Base-by-base conservation (phyloP, 1,140 invertebrate species). In the Hycleus cichorii region DNA sequence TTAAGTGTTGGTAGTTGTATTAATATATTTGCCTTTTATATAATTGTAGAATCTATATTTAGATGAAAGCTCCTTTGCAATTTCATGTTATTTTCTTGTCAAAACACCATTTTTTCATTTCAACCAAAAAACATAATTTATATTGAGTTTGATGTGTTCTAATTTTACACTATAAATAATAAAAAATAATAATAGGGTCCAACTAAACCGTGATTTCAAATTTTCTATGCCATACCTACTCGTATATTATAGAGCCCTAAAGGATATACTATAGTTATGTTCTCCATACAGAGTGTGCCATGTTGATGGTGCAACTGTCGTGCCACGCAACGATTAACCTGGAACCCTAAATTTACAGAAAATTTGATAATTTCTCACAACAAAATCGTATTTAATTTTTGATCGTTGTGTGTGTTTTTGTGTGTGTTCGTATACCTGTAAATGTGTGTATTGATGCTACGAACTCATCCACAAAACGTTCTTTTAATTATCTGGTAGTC, bases 111-210 rank as follows among this genome's bases (percentile, higher is more conserved):
- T 46, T 53, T 45, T 53, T 45, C 43, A 40, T 25, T 44, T 32
- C 18, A 45, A 25, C 27, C 44, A 24, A 53, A 32, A 53, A 53
- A 53, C 38, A 53, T 53, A 53, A 53, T 53, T 53, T 53, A 25
- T 27, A 27, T 53, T 32, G 43, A 53, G 27, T 3, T 32, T 46
- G 51, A 53, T 52, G 51, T 45, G 51, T 53, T 53, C 51, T 53
- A 53, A 53, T 53, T 53, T 53, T 53, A 53, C 51, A 53, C 51
- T 53, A 53, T 53, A 53, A 53, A 53, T 53, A 53, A 53, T 53
- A 42, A 53, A 53, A 53, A 53, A 44, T 53, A 53, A 53, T 53
- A 53, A 53, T 32, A 53, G 51, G 51, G 51, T 53, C 51, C 38
- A 53, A 11, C 32, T 46, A 32, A 46, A 42, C 42, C 51, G 51